Conservation (phyloP, 2,113 vertebrate genomes). For the Rhabdornis inornatus region DNA sequence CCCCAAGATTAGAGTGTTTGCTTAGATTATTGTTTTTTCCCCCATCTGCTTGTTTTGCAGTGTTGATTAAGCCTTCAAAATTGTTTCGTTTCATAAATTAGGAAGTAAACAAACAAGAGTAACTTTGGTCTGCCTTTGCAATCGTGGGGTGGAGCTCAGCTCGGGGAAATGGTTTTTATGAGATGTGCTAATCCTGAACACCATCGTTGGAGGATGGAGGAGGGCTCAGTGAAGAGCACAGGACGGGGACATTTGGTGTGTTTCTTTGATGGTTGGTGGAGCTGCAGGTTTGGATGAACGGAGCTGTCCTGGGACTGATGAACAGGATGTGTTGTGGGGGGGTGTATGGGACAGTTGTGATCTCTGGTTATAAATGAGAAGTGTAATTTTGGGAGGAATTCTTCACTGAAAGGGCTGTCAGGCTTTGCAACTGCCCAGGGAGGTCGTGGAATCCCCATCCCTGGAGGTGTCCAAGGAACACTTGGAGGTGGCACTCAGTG, state of each 20-base stretch:
- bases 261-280: background rate
- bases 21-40: background rate
- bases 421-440: too few species aligned
- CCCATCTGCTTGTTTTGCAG: background rate
- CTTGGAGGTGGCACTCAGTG: background rate
- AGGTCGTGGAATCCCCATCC: background rate
- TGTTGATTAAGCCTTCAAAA: background rate
- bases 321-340: background rate
- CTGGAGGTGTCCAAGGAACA: background rate
- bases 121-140: constrained; percentile 26
- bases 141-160: background rate
- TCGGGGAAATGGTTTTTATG: background rate
- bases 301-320: background rate
- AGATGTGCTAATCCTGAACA: background rate
- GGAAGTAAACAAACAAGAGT: constrained; percentile 37
- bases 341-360: fast-evolving
- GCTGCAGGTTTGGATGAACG: background rate
- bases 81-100: background rate
- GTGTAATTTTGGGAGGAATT: background rate
- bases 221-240: background rate
- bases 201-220: background rate
- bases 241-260: fast-evolving
- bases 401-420: background rate
- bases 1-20: background rate
- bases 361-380: background rate